Evolutionary conservation across 2,113 vertebrate species (phyloP), one percentile per base, ranked within the genome.

Genomic region (Myocastor coypus): DNA sequence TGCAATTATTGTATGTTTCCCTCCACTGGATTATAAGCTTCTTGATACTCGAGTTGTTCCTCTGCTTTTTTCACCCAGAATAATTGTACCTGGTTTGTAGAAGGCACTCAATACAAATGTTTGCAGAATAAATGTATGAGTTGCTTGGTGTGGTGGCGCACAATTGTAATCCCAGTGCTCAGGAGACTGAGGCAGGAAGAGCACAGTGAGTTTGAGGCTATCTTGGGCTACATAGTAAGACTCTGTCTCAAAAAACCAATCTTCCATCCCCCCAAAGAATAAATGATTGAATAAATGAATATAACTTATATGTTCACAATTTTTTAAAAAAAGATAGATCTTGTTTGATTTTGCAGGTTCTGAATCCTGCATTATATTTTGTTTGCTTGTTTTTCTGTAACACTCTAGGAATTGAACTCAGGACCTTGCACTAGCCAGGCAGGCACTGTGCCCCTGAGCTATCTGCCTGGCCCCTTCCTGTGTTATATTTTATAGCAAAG

Each of bases 111-210:
- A 1, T 57, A 71, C 52, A 69, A 92, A 42, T 85, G 50, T 75
- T 94, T 85, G 37, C 66, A 87, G 9, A 92, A 34, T 91, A 90
- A 87, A 63, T 69, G 50, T 87, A 68, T 55, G 28, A 64, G 40
- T 46, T 28, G 11, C 73, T 46, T 77, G 73, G 40, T 42, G 12
- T 77, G 24, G 26, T 46, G 40, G 73, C 22, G 11, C 40, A 46
- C 40, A 28, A 22, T 12, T 77, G 40, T 46, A 46, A 46, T 28
- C 24, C 73, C 12, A 77, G 24, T 11, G 28, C 5, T 77, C 13
- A 28, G 24, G 40, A 77, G 73, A 40, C 73, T 46, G 26, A 46
- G 73, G 40, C 40, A 78, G 75, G 75, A 78, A 28, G 28, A 50
- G 30, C 26, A 30, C 26, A 50, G 75, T 7, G 46, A 78, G 75